Evolutionary conservation across 2,888 invertebrate genomes (phyloP), one percentile per base, ranked within the genome.

Genomic region (Pseudococcus jackbeardsleyi): DNA sequence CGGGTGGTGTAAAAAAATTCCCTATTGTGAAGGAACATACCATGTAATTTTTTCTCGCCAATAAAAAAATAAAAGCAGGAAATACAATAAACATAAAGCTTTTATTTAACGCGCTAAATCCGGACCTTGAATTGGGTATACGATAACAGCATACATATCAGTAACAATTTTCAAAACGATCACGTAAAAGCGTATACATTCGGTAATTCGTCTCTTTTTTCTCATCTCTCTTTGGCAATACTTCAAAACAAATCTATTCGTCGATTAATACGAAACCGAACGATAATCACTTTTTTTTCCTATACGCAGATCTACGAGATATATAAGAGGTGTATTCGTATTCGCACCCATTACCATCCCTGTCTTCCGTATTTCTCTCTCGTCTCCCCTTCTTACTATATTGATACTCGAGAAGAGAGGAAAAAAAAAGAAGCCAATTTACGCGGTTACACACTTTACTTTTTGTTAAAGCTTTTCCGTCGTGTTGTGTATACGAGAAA

Each of bases 71-170:
- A 68, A 68, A 68, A 68, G 68, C 68, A 68, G 68, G 26, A 68
- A 68, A 68, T 26, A 68, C 22, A 68, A 68, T 68, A 68, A 68
- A 68, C 68, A 68, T 68, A 68, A 68, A 68, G 11, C 68, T 68
- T 68, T 68, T 68, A 68, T 68, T 68, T 68, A 68, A 68, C 68
- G 68, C 68, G 68, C 68, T 26, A 68, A 68, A 68, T 68, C 68
- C 68, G 68, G 26, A 68, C 26, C 68, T 68, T 68, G 68, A 68
- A 68, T 54, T 54, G 54, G 54, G 54, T 12, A 15, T 54, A 68
- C 68, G 68, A 68, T 68, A 68, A 68, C 68, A 68, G 68, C 68
- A 68, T 68, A 68, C 68, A 68, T 68, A 68, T 68, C 68, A 68
- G 68, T 68, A 68, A 68, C 68, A 68, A 68, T 68, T 68, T 68